A percentile compares a stretch with the other conserved stretches of the same genome.
Conservation (phyloP, 2,888 invertebrate genomes). For the Sphaerophoria rueppellii region DNA sequence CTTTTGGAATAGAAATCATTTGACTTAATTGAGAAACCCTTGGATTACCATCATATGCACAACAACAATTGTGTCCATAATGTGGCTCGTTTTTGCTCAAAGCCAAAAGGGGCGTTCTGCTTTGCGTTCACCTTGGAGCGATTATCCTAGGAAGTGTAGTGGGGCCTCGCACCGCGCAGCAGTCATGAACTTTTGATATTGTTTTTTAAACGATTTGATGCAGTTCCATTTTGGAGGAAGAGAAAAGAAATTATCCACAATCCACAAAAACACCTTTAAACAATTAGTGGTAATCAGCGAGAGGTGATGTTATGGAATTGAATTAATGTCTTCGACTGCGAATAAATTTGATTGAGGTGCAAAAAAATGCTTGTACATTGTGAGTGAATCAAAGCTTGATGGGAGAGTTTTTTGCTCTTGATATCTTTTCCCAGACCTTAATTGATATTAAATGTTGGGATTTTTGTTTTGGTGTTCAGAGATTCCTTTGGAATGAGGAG, state of each 20-base stretch:
- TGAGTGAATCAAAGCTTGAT: conserved; percentile 21
- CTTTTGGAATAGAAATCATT: conserved; percentile 71
- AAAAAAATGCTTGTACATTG: conserved; percentile 55
- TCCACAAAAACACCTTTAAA: conserved; percentile 35
- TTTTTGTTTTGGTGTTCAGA: conserved; percentile 19
- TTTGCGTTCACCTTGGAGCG: conserved; percentile 48
- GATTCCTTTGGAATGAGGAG: neutral
- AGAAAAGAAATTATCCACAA: neutral
- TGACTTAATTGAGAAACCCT: conserved; percentile 66
- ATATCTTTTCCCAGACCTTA: conserved; percentile 69
- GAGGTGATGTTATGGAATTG: conserved; percentile 58
- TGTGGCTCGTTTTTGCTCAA: conserved; percentile 23
- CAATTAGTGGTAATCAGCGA: conserved; percentile 69
- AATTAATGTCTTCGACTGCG: conserved; percentile 59
- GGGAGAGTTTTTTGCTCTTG: conserved; percentile 56
- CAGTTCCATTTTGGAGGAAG: conserved; percentile 47
- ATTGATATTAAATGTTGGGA: conserved; percentile 70
- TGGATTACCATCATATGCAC: conserved; percentile 50
- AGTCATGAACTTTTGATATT: conserved; percentile 24
- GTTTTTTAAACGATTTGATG: conserved; percentile 64
- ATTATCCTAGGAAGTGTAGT: conserved; percentile 61
- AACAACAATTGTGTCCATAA: neutral
- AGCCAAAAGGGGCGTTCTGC: conserved; percentile 13
- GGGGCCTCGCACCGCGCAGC: conserved; percentile 15
- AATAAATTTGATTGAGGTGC: conserved; percentile 47